Evolutionary conservation across 1,140 invertebrate genomes (phyloP), one percentile per base, ranked within the genome.

Genomic region (Triops longicaudatus): DNA sequence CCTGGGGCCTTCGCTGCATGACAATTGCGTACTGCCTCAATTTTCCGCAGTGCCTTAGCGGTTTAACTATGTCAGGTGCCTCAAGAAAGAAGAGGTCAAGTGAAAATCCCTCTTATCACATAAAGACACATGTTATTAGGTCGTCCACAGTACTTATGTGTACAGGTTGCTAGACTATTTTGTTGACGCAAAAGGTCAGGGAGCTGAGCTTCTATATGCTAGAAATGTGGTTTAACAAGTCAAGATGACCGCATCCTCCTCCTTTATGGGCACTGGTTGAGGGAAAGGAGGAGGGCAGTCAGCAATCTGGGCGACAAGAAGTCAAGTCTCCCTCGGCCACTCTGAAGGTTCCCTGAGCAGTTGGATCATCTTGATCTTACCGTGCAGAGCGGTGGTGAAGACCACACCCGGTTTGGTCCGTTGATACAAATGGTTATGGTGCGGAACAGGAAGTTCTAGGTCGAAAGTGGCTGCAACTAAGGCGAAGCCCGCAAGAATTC

Each of bases 401-500:
- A 63, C 50, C 50, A 63, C 50, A 63, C 50, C 50, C 50, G 50
- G 22, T 63, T 63, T 17, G 14, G 50, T 63, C 22, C 17, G 50
- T 63, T 63, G 50, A 9, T n/a, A 63, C 17, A 63, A 63, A 22
- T 63, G 50, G 50, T 22, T 63, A 63, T 22, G 50, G 4, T 63
- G 50, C 50, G 50, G 50, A 63, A 63, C 50, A 63, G 50, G 50
- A 63, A 63, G 50, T 63, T 22, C 50, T 63, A 63, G 50, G 50
- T 63, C 50, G 17, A 63, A 63, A 63, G 50, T 63, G 14, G 50
- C 50, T n/a, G 50, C n/a, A 12, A 22, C 50, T n/a, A 63, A 63
- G 22, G 50, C 44, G 14, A 63, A 63, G 44, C 50, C 50, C 50
- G 17, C 50, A 63, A 63, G 10, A 63, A 63, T 22, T 63, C 50